Percentiles rank a stretch among this genome's conserved stretches.
These are phyloP conservation scores for Dallia pectoralis DNA, from an alignment of 2,797 vertebrate species.

Conservation along the genomic window DNA sequence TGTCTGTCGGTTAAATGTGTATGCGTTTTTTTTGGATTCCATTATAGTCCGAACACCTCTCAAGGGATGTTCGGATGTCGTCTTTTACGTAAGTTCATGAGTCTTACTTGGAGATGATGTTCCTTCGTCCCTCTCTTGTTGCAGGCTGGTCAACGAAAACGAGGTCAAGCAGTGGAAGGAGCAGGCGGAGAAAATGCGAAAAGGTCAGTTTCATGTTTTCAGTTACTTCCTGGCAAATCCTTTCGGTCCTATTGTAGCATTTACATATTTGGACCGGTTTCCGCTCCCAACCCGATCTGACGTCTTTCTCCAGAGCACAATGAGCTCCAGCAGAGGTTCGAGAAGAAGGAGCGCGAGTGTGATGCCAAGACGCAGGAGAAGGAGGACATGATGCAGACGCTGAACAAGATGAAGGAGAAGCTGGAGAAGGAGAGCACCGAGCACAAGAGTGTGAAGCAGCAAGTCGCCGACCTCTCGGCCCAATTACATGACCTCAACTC, in stretches of 20 bases:
- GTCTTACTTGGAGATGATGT: background rate
- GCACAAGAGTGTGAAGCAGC: slow-evolving; percentile 94
- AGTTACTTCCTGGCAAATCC: background rate
- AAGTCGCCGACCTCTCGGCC: slow-evolving; percentile 84
- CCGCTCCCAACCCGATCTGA: background rate
- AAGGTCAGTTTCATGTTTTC: slow-evolving; percentile 74
- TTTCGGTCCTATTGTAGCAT: background rate
- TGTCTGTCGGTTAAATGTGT: background rate
- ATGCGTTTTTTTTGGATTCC: background rate
- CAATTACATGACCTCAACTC: slow-evolving; percentile 90
- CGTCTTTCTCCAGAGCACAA: slow-evolving; percentile 83
- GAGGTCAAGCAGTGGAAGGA: slow-evolving; percentile 99
- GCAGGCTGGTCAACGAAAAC: slow-evolving; percentile 98
- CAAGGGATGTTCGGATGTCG: background rate
- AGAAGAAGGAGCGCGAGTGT: slow-evolving; percentile 96
- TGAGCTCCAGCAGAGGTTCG: slow-evolving; percentile 93
- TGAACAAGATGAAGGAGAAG: slow-evolving; percentile 99
- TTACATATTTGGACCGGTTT: no score
- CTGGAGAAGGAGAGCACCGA: slow-evolving; percentile 92
- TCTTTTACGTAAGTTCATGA: background rate
- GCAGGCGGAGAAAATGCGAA: slow-evolving; percentile 98
- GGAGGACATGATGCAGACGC: slow-evolving; percentile 99
- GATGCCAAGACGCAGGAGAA: slow-evolving; percentile 98
- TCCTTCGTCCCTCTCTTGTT: background rate
- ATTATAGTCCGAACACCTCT: background rate